Percentiles rank a stretch among this genome's conserved stretches.
phyloP scores from a whole-genome alignment of 2,113 vertebrate species.

The Melanotaenia duboulayi region DNA sequence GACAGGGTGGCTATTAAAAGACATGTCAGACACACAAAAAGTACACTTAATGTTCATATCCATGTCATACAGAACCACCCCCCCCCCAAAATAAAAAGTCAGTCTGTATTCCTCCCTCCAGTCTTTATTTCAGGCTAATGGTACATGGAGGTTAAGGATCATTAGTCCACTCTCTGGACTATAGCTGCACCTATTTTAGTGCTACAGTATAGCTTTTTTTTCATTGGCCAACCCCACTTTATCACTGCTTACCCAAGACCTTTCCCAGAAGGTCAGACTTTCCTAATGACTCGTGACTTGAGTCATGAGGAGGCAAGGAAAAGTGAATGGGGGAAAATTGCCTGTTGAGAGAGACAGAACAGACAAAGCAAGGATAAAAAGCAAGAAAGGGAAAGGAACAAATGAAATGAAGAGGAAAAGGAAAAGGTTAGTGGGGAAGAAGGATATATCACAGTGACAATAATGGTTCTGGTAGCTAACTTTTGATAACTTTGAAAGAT shows the following conservation, averaged over 20 bases:
- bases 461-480: slow-evolving; percentile 23
- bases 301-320: slow-evolving; percentile 74
- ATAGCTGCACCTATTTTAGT: slow-evolving; percentile 80
- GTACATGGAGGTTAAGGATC: slow-evolving; percentile 78
- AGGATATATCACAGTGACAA: slow-evolving; percentile 32
- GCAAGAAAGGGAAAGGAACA: slow-evolving; percentile 35
- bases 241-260: slow-evolving; percentile 81
- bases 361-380: slow-evolving; percentile 55
- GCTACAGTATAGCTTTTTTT: slow-evolving; percentile 68
- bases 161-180: slow-evolving; percentile 81
- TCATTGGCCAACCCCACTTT: slow-evolving; percentile 75
- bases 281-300: slow-evolving; percentile 82
- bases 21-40: slow-evolving; percentile 35
- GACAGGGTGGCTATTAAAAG: slow-evolving; percentile 15
- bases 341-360: slow-evolving; percentile 54
- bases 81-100: not conserved
- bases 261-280: slow-evolving; percentile 82
- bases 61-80: slow-evolving; percentile 29
- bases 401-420: slow-evolving; percentile 32
- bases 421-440: slow-evolving; percentile 37
- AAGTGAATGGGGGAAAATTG: slow-evolving; percentile 69
- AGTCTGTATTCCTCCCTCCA: slow-evolving; percentile 63
- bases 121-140: slow-evolving; percentile 82
- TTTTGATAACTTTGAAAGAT: slow-evolving; percentile 1
- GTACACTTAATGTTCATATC: slow-evolving; percentile 57